Base-by-base conservation (phyloP, 2,888 invertebrate species). In the Cheilosia pagana region DNA sequence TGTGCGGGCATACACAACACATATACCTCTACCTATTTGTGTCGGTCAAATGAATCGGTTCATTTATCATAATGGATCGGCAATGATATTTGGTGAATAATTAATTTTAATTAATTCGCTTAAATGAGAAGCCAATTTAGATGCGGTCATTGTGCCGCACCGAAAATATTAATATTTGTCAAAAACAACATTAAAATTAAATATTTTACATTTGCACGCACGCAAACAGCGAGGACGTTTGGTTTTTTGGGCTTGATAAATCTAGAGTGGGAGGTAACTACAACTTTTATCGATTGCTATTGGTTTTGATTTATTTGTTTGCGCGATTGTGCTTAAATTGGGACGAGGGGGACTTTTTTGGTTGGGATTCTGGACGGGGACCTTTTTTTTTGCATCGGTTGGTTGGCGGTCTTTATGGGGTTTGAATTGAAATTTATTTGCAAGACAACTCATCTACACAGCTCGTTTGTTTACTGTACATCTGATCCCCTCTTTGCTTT, bases 81-180 rank as follows among this genome's bases (percentile, higher is more conserved):
- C 71, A 71, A 71, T 43, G 60, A 71, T 71, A 71, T 60, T 71
- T 52, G 52, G 71, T 71, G 60, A 60, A 71, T 71, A 71, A 70
- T 62, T 71, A 60, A 71, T 71, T 71, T 71, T 71, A 71, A 71
- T 71, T 71, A 71, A 71, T 60, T 71, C 71, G 41, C 71, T 62
- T 52, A 50, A 28, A 60, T 71, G 60, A 19, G 71, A 71, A 60
- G 60, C 71, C 41, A 71, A 71, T 71, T 71, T 71, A 50, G 52
- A 60, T 60, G 71, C 52, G 71, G 71, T 52, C 25, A 39, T 45
- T 16, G 28, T 31, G n/a, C n/a, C 6, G 48, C 12, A 50, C 35
- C 35, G n/a, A 59, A 59, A 70, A 70, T 45, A 59, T 48, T 70
- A 50, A 59, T 70, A 59, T 67, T 67, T 53, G 53, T 53, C 41